Evolutionary conservation across 1,140 invertebrate species (phyloP).

Genomic region (Drosophila subobscura): DNA sequence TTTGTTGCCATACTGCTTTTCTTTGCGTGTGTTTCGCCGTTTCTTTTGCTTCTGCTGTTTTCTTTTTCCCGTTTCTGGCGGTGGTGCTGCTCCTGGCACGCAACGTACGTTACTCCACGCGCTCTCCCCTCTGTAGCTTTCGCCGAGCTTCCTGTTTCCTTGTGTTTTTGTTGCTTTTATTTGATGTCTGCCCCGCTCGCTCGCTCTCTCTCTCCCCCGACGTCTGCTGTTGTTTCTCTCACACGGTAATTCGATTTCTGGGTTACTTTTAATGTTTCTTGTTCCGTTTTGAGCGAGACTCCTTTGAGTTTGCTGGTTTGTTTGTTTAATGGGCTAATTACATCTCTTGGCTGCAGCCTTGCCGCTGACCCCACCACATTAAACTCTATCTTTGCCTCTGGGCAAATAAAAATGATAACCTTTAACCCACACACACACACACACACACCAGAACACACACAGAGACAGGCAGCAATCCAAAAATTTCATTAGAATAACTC

Average conservation of each 20-base stretch:
- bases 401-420: slow-evolving; percentile 53
- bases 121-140: background rate
- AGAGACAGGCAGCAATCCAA: slow-evolving; percentile 4
- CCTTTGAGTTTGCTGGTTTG: slow-evolving; percentile 47
- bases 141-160: slow-evolving; percentile 17
- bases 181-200: background rate
- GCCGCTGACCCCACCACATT: slow-evolving; percentile 28
- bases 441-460: background rate
- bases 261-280: slow-evolving; percentile 61
- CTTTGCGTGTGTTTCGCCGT: slow-evolving; percentile 6
- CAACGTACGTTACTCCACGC: slow-evolving; percentile 11
- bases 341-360: slow-evolving; percentile 21
- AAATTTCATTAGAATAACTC: slow-evolving; percentile 49
- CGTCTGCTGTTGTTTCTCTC: slow-evolving; percentile 35
- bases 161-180: slow-evolving; percentile 22
- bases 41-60: slow-evolving; percentile 23
- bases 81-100: slow-evolving; percentile 31
- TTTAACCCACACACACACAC: slow-evolving; percentile 37
- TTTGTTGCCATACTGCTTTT: background rate
- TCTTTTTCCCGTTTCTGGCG: slow-evolving; percentile 15
- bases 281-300: slow-evolving; percentile 44
- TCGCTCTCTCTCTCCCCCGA: no score
- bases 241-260: slow-evolving; percentile 80
- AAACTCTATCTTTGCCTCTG: slow-evolving; percentile 22
- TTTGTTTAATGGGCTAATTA: slow-evolving; percentile 73